These are phyloP conservation scores for Lumbricus terrestris DNA, from an alignment of 2,888 invertebrate genomes.

Conservation along the genomic window DNA sequence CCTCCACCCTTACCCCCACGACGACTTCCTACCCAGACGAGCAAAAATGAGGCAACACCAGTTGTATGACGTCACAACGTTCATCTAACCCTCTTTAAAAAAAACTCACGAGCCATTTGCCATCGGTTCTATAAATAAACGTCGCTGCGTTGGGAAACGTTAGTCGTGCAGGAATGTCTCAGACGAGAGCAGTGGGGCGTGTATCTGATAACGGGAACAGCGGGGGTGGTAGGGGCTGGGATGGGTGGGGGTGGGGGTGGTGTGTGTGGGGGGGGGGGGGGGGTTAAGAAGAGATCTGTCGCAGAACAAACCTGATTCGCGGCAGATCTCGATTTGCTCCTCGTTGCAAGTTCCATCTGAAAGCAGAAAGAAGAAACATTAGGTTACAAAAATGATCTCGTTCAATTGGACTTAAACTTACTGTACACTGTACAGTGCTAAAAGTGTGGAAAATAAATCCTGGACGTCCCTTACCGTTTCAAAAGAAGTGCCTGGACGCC, in stretches of 20 bases:
- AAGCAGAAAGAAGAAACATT: background rate
- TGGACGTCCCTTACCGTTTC: no score
- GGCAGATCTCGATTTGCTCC: slow-evolving; percentile 22
- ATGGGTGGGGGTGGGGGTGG: no score
- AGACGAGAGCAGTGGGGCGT: background rate
- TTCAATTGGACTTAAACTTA: no score
- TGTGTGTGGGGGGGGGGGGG: no score
- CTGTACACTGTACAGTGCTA: no score
- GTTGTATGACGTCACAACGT: background rate
- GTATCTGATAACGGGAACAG: background rate
- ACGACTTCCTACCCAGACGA: background rate
- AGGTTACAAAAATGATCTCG: background rate
- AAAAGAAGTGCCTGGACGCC: no score
- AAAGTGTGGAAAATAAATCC: no score
- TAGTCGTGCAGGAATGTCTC: background rate
- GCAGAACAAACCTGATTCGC: background rate
- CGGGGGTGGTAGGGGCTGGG: no score
- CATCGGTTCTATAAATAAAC: background rate
- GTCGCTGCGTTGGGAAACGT: background rate
- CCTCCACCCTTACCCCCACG: no score
- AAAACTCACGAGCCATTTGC: background rate
- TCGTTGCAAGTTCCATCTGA: slow-evolving; percentile 22
- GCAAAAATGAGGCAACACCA: background rate
- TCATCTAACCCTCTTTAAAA: background rate
- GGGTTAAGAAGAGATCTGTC: background rate